Percentiles rank a stretch among this genome's conserved stretches.
phyloP scores from a whole-genome alignment of 2,797 vertebrate genomes.

The Craterocephalus amniculus region DNA sequence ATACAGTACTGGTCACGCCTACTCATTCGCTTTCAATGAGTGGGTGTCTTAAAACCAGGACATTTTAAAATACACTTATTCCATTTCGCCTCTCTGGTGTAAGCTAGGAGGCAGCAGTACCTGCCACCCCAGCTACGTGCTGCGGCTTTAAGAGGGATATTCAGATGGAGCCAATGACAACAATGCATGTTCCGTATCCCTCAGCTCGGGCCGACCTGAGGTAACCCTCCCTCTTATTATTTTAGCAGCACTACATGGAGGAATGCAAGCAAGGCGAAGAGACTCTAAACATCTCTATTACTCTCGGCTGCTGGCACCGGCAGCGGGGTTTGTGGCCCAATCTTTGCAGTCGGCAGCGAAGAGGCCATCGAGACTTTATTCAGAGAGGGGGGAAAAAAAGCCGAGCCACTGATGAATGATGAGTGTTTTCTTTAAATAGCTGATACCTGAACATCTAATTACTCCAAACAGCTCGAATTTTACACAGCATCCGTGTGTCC shows the following conservation, averaged over 20 bases:
- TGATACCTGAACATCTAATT: slow-evolving; percentile 7
- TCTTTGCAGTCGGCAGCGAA: slow-evolving; percentile 41
- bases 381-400: slow-evolving; percentile 20
- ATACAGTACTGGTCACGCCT: background rate
- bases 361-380: slow-evolving; percentile 23
- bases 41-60: background rate
- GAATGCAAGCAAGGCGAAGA: slow-evolving; percentile 79
- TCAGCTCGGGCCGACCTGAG: slow-evolving; percentile 76
- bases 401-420: slow-evolving; percentile 16
- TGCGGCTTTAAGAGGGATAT: slow-evolving; percentile 74
- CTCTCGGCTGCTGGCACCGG: slow-evolving; percentile 66
- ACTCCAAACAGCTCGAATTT: background rate
- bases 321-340: slow-evolving; percentile 56
- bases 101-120: slow-evolving; percentile 38
- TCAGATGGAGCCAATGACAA: slow-evolving; percentile 78
- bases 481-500: background rate
- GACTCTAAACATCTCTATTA: slow-evolving; percentile 79
- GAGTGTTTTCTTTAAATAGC: slow-evolving; percentile 8
- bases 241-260: slow-evolving; percentile 80
- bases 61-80: slow-evolving; percentile 12
- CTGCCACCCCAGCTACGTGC: slow-evolving; percentile 47
- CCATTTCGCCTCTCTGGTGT: background rate
- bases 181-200: slow-evolving; percentile 74
- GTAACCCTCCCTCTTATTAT: slow-evolving; percentile 83
- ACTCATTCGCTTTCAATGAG: background rate